These are phyloP conservation scores for Corythaixoides concolor DNA, from an alignment of 2,113 vertebrate genomes.

Conservation along the genomic window DNA sequence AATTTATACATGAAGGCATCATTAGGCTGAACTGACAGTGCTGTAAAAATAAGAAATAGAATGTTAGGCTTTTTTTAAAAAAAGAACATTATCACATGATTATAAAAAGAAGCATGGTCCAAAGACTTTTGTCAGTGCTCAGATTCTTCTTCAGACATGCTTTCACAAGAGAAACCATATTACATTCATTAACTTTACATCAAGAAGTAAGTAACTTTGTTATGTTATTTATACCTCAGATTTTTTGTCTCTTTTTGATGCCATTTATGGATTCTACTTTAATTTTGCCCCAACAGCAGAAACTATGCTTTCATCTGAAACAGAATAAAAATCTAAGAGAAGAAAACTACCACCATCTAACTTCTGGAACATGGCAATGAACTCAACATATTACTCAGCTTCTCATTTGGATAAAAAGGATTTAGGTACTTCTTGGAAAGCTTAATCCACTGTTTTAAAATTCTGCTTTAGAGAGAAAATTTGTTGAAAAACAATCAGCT, in stretches of 20 bases:
- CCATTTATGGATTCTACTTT: not conserved
- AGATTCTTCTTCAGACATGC: not conserved
- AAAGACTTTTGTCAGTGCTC: not conserved
- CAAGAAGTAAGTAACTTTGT: not conserved
- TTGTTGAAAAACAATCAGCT: not conserved
- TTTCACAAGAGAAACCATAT: not conserved
- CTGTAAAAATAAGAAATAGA: conserved; percentile 63
- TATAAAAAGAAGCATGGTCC: not conserved
- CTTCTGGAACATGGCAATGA: not conserved
- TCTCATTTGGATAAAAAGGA: not conserved
- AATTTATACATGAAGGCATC: conserved; percentile 75
- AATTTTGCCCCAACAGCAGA: not conserved
- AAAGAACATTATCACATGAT: not conserved
- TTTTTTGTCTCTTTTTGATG: not conserved
- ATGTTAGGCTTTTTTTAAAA: not conserved
- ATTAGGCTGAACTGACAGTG: conserved; percentile 73
- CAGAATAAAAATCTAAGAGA: not conserved
- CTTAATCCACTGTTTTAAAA: not conserved
- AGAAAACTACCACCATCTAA: not conserved
- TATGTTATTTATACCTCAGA: not conserved
- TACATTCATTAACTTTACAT: not conserved
- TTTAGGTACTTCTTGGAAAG: not conserved
- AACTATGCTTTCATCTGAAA: not conserved
- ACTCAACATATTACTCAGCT: not conserved
- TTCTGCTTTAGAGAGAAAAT: not conserved